Conservation (phyloP, 2,888 invertebrate species). For the Pseudococcus viburni region DNA sequence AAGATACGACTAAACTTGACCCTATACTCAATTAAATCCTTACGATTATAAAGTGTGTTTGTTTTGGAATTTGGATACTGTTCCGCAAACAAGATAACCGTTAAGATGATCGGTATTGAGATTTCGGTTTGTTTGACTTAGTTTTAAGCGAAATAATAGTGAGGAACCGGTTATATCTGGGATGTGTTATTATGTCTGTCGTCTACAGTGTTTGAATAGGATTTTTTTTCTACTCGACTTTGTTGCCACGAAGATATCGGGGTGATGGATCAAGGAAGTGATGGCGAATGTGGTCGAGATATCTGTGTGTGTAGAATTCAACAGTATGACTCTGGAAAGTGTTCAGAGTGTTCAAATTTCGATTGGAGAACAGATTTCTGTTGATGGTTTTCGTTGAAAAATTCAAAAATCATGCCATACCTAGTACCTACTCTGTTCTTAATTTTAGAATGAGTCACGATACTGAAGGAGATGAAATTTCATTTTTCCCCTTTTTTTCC, state of each 20-base stretch:
- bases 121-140: slow-evolving; percentile 33
- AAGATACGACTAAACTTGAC: slow-evolving; percentile 32
- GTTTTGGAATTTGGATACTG: slow-evolving; percentile 34
- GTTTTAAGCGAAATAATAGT: slow-evolving; percentile 11
- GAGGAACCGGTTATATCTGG: slow-evolving; percentile 22
- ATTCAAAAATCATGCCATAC: too few species aligned
- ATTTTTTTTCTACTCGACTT: neutral
- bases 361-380: too few species aligned
- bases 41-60: slow-evolving; percentile 34
- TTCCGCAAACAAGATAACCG: slow-evolving; percentile 49
- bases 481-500: too few species aligned
- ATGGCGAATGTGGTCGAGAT: neutral
- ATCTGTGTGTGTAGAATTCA: too few species aligned
- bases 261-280: neutral
- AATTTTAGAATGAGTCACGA: too few species aligned
- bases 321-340: too few species aligned
- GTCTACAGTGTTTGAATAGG: neutral
- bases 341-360: too few species aligned
- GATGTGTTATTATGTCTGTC: neutral
- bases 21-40: slow-evolving; percentile 41
- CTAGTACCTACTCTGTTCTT: too few species aligned
- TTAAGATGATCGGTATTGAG: slow-evolving; percentile 23
- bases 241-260: neutral
- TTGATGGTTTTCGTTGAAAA: too few species aligned
- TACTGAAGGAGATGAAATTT: too few species aligned